Evolutionary conservation across 2,888 invertebrate species (phyloP).

Genomic region (Nomada flava): DNA sequence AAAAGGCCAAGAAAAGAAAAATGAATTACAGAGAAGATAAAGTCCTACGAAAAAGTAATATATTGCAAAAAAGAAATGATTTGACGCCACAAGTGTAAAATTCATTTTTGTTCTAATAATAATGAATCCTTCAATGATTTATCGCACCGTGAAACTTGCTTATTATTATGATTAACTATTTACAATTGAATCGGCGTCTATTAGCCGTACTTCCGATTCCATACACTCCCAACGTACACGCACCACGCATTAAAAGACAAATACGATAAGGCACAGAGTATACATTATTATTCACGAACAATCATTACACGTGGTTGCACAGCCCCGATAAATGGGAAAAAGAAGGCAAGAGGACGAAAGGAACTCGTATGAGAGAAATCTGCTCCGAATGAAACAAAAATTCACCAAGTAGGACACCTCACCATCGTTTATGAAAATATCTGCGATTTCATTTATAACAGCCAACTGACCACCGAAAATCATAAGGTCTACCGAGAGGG

Average conservation of each 20-base stretch:
- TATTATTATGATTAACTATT: slow-evolving; percentile 41
- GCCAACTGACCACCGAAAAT: no score
- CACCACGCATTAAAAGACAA: slow-evolving; percentile 48
- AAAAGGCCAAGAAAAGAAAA: background rate
- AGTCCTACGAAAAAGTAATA: background rate
- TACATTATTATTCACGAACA: slow-evolving; percentile 62
- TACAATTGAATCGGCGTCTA: slow-evolving; percentile 30
- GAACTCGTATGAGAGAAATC: slow-evolving; percentile 57
- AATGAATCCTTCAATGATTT: slow-evolving; percentile 15
- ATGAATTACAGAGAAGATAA: slow-evolving; percentile 18
- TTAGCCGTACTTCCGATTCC: slow-evolving; percentile 24
- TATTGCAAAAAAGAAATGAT: background rate
- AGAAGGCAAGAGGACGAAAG: slow-evolving; percentile 55
- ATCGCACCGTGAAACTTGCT: slow-evolving; percentile 16
- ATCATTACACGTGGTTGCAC: slow-evolving; percentile 63
- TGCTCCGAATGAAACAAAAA: background rate
- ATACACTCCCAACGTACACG: slow-evolving; percentile 34
- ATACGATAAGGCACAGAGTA: slow-evolving; percentile 72
- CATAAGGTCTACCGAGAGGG: no score
- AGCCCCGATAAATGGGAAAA: slow-evolving; percentile 65
- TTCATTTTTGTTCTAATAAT: slow-evolving; percentile 12
- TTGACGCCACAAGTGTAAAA: background rate
- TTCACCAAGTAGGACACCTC: background rate
- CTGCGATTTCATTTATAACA: no score
- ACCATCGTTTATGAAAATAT: no score